Conservation (phyloP, 2,888 invertebrate species). For the Melolontha melolontha region DNA sequence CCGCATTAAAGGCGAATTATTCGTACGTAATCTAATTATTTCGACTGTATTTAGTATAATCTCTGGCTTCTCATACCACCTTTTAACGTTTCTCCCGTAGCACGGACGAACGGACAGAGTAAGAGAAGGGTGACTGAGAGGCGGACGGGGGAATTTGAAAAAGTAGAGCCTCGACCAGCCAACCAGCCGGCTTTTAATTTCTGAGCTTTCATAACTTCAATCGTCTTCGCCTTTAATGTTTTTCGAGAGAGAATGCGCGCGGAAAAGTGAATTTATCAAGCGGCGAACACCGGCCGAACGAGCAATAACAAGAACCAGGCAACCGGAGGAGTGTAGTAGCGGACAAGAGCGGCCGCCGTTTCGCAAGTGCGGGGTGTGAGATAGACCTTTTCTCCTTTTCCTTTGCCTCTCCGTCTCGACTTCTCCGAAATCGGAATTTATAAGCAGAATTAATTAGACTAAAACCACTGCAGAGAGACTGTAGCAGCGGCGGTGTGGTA, state of each 20-base stretch:
- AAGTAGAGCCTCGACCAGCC: neutral
- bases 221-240: constrained; percentile 56
- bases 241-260: constrained; percentile 52
- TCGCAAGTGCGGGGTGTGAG: neutral
- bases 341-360: constrained; percentile 22
- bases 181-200: constrained; percentile 61
- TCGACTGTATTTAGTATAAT: constrained; percentile 64
- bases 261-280: constrained; percentile 67
- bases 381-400: neutral
- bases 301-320: constrained; percentile 59
- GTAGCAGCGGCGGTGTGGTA: constrained; percentile 3
- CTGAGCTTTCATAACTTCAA: constrained; percentile 66
- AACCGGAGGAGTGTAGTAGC: constrained; percentile 38
- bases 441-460: constrained; percentile 70
- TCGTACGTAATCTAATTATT: constrained; percentile 65
- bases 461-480: constrained; percentile 66
- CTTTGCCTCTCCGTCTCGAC: neutral
- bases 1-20: constrained; percentile 64
- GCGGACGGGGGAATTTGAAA: neutral
- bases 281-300: constrained; percentile 64
- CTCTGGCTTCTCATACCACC: constrained; percentile 45
- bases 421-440: constrained; percentile 67
- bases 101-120: constrained; percentile 5
- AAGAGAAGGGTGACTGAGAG: neutral
- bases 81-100: neutral